Evolutionary conservation across 2,113 vertebrate species (phyloP).

Genomic region (Pituophis catenifer): DNA sequence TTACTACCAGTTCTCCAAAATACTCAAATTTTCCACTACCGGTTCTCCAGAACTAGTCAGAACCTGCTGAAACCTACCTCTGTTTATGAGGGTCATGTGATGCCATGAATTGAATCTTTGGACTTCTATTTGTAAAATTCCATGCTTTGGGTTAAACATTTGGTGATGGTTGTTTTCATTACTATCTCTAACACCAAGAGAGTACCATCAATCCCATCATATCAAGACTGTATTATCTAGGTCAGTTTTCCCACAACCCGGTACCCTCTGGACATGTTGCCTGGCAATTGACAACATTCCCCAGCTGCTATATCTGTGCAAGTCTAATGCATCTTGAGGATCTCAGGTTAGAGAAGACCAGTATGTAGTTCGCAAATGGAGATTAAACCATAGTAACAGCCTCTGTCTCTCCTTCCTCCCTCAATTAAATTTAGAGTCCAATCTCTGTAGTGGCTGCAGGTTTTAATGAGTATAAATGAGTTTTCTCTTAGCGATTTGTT

Average conservation of each 20-base stretch:
- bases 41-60: too few relatives aligned
- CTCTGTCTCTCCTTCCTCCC: background rate
- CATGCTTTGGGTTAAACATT: background rate
- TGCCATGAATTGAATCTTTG: background rate
- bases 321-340: background rate
- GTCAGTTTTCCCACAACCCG: background rate
- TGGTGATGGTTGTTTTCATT: background rate
- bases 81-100: background rate
- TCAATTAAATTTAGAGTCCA: background rate
- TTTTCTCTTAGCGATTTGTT: background rate
- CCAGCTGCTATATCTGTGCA: background rate
- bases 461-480: background rate
- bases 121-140: background rate
- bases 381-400: background rate
- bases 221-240: background rate
- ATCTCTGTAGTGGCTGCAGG: background rate
- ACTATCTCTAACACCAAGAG: background rate
- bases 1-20: too few relatives aligned
- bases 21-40: too few relatives aligned
- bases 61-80: too few relatives aligned
- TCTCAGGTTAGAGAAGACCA: background rate
- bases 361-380: background rate
- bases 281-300: background rate
- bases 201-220: background rate
- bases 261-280: background rate